Evolutionary conservation across 1,140 invertebrate genomes (phyloP).

Genomic region (Cecropterus lyciades): DNA sequence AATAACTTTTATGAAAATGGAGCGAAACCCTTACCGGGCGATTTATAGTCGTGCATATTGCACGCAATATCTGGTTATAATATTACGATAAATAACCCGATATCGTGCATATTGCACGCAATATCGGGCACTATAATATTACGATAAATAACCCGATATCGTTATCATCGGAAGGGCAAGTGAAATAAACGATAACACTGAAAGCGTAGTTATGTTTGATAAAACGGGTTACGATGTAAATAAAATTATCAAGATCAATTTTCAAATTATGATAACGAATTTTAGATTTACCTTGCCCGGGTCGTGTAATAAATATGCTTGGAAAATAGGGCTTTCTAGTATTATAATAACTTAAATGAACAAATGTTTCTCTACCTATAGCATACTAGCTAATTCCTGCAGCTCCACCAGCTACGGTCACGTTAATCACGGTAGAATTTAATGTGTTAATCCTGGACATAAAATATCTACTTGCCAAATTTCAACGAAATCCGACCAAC

Average conservation of each 20-base stretch:
- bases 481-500: no score
- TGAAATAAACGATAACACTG: conserved; percentile 36
- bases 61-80: conserved; percentile 30
- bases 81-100: conserved; percentile 30
- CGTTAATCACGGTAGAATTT: no score
- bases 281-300: not conserved
- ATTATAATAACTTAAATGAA: not conserved
- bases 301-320: conserved; percentile 2
- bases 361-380: no score
- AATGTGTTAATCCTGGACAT: no score
- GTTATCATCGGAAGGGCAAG: conserved; percentile 30
- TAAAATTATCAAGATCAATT: conserved; percentile 37
- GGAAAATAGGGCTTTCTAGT: not conserved
- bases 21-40: conserved; percentile 19
- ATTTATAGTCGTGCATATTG: conserved; percentile 35
- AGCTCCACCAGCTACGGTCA: no score
- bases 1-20: conserved; percentile 24
- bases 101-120: conserved; percentile 31
- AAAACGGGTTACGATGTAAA: conserved; percentile 31
- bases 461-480: no score
- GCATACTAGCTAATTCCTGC: no score
- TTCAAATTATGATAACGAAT: conserved; percentile 17
- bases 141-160: conserved; percentile 31
- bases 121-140: conserved; percentile 22
- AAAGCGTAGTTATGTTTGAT: conserved; percentile 36